Evolutionary conservation across 2,888 invertebrate species (phyloP).

Genomic region (Zygothrica quintamaculata): DNA sequence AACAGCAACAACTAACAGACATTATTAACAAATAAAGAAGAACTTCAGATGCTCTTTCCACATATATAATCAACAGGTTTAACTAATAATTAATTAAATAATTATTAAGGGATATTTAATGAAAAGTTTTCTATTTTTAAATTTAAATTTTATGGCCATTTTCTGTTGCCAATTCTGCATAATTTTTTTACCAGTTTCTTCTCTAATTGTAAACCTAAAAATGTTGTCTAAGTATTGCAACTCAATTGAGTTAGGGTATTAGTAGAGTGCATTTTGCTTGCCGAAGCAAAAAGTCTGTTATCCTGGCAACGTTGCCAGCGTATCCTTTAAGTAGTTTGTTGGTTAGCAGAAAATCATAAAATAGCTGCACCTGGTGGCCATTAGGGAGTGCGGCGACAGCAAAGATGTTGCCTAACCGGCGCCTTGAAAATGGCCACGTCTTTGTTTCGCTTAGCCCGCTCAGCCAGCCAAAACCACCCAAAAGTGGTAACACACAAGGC

Average conservation of each 20-base stretch:
- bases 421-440: constrained; percentile 52
- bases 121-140: neutral
- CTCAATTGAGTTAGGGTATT: constrained; percentile 2
- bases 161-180: no score
- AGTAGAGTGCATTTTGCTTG: constrained; percentile 49
- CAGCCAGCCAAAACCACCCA: constrained; percentile 35
- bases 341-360: constrained; percentile 73
- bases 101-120: neutral
- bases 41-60: constrained; percentile 47
- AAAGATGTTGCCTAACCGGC: constrained; percentile 46
- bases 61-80: neutral
- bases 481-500: no score
- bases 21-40: constrained; percentile 12
- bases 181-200: neutral
- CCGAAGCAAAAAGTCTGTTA: constrained; percentile 31
- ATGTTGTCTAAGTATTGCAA: no score
- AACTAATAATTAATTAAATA: neutral
- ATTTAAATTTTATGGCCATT: no score
- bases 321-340: constrained; percentile 77
- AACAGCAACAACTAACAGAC: no score
- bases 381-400: constrained; percentile 64
- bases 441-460: constrained; percentile 63
- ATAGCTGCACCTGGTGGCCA: constrained; percentile 77
- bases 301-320: constrained; percentile 36
- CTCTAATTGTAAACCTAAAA: neutral